Conservation (phyloP, 2,113 vertebrate species). For the Gnathonemus longibarbis region DNA sequence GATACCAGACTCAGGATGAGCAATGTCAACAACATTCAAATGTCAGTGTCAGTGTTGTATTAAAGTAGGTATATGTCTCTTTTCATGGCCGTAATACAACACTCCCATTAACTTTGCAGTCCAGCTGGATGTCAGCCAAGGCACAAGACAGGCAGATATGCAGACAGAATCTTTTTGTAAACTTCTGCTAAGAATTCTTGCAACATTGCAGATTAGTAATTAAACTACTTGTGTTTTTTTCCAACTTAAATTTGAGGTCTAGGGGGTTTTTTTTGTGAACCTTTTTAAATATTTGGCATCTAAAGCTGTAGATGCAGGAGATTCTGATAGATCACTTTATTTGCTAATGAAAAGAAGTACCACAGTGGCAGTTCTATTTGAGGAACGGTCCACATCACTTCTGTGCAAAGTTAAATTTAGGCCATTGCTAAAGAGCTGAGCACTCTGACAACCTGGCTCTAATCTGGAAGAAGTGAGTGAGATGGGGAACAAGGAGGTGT, state of each 20-base stretch:
- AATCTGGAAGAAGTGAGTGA: background rate
- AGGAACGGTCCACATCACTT: background rate
- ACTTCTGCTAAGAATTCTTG: background rate
- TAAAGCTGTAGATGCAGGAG: background rate
- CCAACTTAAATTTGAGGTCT: background rate
- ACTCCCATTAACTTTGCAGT: background rate
- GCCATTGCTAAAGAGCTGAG: background rate
- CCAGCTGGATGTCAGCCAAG: background rate
- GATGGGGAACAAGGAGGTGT: background rate
- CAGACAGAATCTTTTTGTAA: background rate
- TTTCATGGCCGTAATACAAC: background rate
- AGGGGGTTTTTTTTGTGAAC: background rate
- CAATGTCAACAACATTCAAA: background rate
- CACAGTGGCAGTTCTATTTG: background rate
- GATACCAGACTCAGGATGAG: background rate
- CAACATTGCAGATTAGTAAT: background rate
- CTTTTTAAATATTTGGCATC: background rate
- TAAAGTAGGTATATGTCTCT: background rate
- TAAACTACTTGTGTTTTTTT: background rate
- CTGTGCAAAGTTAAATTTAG: constrained; percentile 17
- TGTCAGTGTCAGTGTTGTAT: background rate
- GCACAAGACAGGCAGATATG: background rate
- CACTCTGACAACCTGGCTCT: background rate
- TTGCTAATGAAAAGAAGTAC: background rate
- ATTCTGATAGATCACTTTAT: background rate